Base-by-base conservation (phyloP, 2,113 vertebrate species). In the Porphyrio hochstetteri region DNA sequence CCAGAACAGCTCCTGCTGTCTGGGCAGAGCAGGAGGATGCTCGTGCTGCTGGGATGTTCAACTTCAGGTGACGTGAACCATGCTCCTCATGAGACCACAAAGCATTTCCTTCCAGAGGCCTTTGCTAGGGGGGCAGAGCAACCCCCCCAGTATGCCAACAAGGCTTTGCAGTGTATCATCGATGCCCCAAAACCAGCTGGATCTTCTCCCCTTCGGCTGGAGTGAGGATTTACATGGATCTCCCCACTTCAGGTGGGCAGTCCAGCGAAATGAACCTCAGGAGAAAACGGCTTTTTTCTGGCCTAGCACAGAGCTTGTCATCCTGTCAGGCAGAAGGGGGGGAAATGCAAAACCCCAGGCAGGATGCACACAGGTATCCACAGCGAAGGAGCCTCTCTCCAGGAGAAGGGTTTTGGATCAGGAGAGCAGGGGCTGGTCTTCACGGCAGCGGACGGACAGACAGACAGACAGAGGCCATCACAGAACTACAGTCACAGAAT, bases 261-360 rank as follows among this genome's bases (percentile, higher is more conserved):
- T 56, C 68, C 67, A 92, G 10, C 77, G 89, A 95, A 96, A 96
- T 96, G 92, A 96, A 95, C 82, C 83, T 96, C 88, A 94, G 88
- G 67, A 96, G 95, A 97, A 98, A 97, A 97, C 95, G 97, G 86
- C 81, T 94, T 96, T 96, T 79, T 94, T 93, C 95, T 97, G 87
- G 93, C 56, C 90, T 95, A 97, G 89, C 94, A 95, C 88, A 28
- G 64, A 83, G 87, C 90, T 96, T 82, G 96, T 97, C 96, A 96
- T 91, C 95, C 87, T 87, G 93, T 94, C 88, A 92, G 91, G 77
- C 86, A 97, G 95, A 94, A 69, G 88, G 90, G 78, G 93, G 93
- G 90, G 78, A 95, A 97, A 93, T 93, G 91, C 87, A 86, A 92
- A 96, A 90, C 61, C 87, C n/a, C 59, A 79, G 83, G 3, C 65